These are phyloP conservation scores for Thereva unica DNA, from an alignment of 2,888 invertebrate species.

Conservation along the genomic window DNA sequence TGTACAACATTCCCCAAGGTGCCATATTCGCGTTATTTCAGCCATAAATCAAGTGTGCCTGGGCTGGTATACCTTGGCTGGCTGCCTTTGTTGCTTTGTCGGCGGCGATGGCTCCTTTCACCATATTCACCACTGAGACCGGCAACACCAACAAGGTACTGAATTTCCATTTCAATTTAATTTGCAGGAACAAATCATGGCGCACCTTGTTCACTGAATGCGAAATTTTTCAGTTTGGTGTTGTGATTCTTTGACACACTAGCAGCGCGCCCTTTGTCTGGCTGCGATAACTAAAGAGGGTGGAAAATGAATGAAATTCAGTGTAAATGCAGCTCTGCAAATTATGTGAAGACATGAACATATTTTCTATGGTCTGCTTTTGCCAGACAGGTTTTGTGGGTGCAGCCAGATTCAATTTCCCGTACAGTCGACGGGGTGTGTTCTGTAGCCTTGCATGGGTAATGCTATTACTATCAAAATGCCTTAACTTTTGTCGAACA, in stretches of 20 bases:
- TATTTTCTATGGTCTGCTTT: background rate
- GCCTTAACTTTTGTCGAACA: no score
- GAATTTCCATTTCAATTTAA: constrained; percentile 39
- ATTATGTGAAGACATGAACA: constrained; percentile 27
- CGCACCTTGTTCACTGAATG: constrained; percentile 34
- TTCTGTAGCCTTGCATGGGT: no score
- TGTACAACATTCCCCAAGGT: constrained; percentile 38
- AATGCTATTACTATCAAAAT: no score
- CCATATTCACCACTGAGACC: constrained; percentile 8
- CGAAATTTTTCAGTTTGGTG: constrained; percentile 30
- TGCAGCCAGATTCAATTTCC: no score
- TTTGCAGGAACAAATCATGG: constrained; percentile 38
- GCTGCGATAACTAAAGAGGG: no score
- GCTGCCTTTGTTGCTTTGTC: background rate
- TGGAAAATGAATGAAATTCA: constrained; percentile 25
- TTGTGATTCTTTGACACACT: constrained; percentile 17
- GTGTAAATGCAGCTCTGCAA: constrained; percentile 29
- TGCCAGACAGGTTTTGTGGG: no score
- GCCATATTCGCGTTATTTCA: constrained; percentile 40
- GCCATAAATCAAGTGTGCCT: constrained; percentile 37
- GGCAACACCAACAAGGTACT: background rate
- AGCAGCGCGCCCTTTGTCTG: no score
- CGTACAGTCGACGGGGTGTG: no score
- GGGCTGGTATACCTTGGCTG: background rate
- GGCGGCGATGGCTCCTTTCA: constrained; percentile 18